Evolutionary conservation across 2,888 invertebrate genomes (phyloP), one percentile per base, ranked within the genome.

Genomic region (Melinopterus prodromus): DNA sequence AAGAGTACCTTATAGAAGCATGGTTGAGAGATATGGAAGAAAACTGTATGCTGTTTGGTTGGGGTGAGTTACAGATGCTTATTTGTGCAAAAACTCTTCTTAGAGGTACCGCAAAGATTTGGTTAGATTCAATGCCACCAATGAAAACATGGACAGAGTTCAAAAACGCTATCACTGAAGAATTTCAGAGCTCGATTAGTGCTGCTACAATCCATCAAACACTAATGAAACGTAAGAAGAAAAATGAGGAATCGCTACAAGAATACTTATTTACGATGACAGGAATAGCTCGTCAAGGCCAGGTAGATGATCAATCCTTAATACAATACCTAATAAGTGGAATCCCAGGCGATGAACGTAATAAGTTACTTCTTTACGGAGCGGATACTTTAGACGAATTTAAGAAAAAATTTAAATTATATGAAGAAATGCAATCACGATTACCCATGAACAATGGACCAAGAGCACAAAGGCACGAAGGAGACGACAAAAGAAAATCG

Each of bases 341-440:
- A 26, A 26, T 26, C 14, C 76, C 72, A 3, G 83, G 71, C 4
- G 71, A 71, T 71, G 71, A 71, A 26, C 15, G 71, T 16, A 71
- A 83, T 71, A 71, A 85, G 80, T 78, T 82, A 6, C 74, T 84
- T 16, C 71, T 71, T 71, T 71, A 71, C 3, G 71, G 71, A 4
- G 71, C 81, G 3, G 16, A 71, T 71, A 71, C 71, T 71, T 71
- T 71, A 71, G 71, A 6, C 16, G 71, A 71, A 71, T 71, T 71
- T 71, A 71, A 71, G 16, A 2, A 71, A 16, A 71, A 71, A 71
- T 71, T 71, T 4, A 71, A 71, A 4, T 71, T 71, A 26, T 71
- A 4, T 71, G 71, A n/a, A 26, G 71, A 71, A 71, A 71, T 71
- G 71, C 71, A 16, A 71, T 16, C 71, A n/a, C 15, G 71, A 71